phyloP scores from a whole-genome alignment of 2,113 vertebrate genomes.

The Capreolus pygargus region DNA sequence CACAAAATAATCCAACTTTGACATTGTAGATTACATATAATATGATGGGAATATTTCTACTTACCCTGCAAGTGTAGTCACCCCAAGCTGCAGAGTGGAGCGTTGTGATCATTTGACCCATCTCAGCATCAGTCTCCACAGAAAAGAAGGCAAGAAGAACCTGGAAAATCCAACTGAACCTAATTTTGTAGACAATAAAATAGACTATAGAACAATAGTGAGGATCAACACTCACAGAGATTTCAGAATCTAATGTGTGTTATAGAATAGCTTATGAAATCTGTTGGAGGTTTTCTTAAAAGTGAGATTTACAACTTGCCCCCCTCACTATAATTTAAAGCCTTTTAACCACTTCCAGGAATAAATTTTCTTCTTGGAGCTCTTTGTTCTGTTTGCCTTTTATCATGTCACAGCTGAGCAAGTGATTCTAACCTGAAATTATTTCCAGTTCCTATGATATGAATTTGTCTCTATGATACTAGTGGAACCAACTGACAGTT shows the following conservation, averaged over 20 bases:
- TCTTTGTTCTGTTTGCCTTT: background rate
- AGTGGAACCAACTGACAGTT: constrained; percentile 34
- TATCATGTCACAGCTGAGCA: constrained; percentile 22
- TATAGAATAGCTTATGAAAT: background rate
- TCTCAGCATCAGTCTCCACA: background rate
- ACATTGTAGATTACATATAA: background rate
- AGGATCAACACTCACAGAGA: background rate
- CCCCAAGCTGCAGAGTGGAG: background rate
- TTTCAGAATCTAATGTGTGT: background rate
- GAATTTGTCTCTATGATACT: background rate
- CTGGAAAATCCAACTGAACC: background rate
- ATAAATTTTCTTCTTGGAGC: background rate
- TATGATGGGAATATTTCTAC: background rate
- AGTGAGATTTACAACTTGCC: background rate
- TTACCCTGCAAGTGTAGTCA: background rate
- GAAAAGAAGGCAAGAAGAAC: background rate
- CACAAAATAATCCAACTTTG: background rate
- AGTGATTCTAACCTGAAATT: constrained; percentile 9
- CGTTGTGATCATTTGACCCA: background rate
- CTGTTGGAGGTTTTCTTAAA: background rate
- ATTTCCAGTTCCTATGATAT: background rate
- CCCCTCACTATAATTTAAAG: background rate
- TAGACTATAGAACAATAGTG: background rate
- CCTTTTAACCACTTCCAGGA: background rate
- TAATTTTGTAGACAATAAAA: background rate